Percentiles rank a stretch among this genome's conserved stretches.
Evolutionary conservation across 37 sponge, comb jelly and placozoan species (phyloP).

Genomic region (Corticium candelabrum): DNA sequence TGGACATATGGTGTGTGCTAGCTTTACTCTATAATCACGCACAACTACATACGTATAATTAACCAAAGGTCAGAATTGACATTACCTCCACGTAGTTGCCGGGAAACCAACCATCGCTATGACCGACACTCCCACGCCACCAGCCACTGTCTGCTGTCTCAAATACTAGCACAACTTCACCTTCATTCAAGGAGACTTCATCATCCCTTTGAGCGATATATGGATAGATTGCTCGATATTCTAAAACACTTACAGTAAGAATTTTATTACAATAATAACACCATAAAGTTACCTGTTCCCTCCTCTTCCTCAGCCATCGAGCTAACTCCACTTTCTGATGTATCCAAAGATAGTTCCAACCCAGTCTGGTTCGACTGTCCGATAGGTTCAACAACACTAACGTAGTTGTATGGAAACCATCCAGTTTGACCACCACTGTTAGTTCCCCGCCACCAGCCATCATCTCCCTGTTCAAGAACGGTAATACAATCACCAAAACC

Average conservation of each 20-base stretch:
- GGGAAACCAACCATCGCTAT: conserved; percentile 74
- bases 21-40: too few relatives aligned
- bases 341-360: too few relatives aligned
- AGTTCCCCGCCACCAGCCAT: neutral
- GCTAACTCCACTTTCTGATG: too few relatives aligned
- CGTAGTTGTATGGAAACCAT: conserved; percentile 1
- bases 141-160: conserved; percentile 76
- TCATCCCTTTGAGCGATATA: conserved; percentile 33
- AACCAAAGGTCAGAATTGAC: too few relatives aligned
- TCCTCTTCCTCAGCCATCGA: too few relatives aligned
- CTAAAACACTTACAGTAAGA: too few relatives aligned
- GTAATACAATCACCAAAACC: neutral
- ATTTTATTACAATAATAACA: too few relatives aligned
- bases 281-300: too few relatives aligned
- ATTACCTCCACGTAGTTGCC: conserved; percentile 73
- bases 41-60: too few relatives aligned
- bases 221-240: conserved; percentile 42
- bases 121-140: conserved; percentile 63
- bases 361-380: too few relatives aligned
- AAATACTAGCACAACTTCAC: conserved; percentile 52
- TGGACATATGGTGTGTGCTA: too few relatives aligned
- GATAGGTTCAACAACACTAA: too few relatives aligned
- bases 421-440: neutral
- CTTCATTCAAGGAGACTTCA: conserved; percentile 59
- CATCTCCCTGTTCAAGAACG: neutral